Conservation (phyloP, 1,140 invertebrate genomes). For the Drosophila albomicans region DNA sequence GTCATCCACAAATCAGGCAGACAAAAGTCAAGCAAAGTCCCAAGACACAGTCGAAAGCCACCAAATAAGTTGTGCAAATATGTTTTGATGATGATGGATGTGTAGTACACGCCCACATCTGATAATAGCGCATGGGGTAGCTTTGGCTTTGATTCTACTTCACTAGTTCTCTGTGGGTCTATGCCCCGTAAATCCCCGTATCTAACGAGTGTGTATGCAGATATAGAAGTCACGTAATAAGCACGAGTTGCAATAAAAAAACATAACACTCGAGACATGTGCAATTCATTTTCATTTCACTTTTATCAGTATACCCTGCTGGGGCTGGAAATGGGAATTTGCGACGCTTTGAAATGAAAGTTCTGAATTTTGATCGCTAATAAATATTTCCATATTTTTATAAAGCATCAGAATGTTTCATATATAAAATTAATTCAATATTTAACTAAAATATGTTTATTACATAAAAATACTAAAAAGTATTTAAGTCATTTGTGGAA, state of each 20-base stretch:
- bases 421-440: too few relatives aligned
- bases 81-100: conserved; percentile 46
- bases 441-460: too few relatives aligned
- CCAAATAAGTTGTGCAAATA: conserved; percentile 72
- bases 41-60: conserved; percentile 29
- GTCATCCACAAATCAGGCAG: neutral
- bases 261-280: conserved; percentile 7
- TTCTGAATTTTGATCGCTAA: too few relatives aligned
- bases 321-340: neutral
- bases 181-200: conserved; percentile 4
- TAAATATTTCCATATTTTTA: too few relatives aligned
- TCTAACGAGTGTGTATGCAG: too few relatives aligned
- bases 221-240: conserved; percentile 35
- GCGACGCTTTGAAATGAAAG: too few relatives aligned
- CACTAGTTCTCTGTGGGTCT: neutral
- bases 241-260: conserved; percentile 18
- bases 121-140: too few relatives aligned
- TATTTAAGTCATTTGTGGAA: too few relatives aligned
- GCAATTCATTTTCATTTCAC: conserved; percentile 3
- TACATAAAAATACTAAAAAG: too few relatives aligned
- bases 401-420: too few relatives aligned
- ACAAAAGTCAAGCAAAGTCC: conserved; percentile 7
- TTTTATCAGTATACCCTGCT: neutral
- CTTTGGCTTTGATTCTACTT: neutral
- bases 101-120: conserved; percentile 2